A percentile compares a stretch with the other conserved stretches of the same genome.
Evolutionary conservation across 1,140 invertebrate genomes (phyloP).

Genomic region (Megalonaias nervosa): DNA sequence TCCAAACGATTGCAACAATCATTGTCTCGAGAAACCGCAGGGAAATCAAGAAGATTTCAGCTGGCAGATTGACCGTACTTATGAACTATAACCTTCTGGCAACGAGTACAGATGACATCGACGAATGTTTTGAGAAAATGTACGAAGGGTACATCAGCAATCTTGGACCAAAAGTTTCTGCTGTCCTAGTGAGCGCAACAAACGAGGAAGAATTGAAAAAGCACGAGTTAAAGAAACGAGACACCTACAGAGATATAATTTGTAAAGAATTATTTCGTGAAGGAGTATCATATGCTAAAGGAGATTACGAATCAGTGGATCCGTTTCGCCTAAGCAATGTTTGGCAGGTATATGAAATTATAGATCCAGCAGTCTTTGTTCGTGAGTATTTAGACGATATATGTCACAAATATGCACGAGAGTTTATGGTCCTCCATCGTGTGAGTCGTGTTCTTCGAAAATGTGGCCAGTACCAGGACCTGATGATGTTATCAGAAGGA

Average conservation of each 20-base stretch:
- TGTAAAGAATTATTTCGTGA: slow-evolving; percentile 58
- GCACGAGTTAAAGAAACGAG: slow-evolving; percentile 53
- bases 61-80: slow-evolving; percentile 49
- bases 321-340: slow-evolving; percentile 45
- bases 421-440: slow-evolving; percentile 66
- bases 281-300: slow-evolving; percentile 50
- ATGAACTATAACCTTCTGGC: slow-evolving; percentile 66
- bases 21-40: slow-evolving; percentile 54
- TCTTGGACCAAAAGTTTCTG: slow-evolving; percentile 51
- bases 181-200: slow-evolving; percentile 63
- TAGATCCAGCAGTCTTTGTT: slow-evolving; percentile 49
- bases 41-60: slow-evolving; percentile 27
- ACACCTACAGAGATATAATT: slow-evolving; percentile 54
- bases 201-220: slow-evolving; percentile 49
- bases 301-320: slow-evolving; percentile 45
- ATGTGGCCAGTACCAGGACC: slow-evolving; percentile 67
- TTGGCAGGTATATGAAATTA: slow-evolving; percentile 51
- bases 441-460: slow-evolving; percentile 61
- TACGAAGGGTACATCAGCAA: slow-evolving; percentile 64
- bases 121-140: slow-evolving; percentile 62
- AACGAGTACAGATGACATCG: slow-evolving; percentile 55
- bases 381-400: slow-evolving; percentile 57
- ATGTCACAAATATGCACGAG: slow-evolving; percentile 56
- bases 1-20: slow-evolving; percentile 58
- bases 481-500: slow-evolving; percentile 65